A percentile compares a stretch with the other conserved stretches of the same genome.
Evolutionary conservation across 2,113 vertebrate genomes (phyloP).

Genomic region (Nettapus auritus): DNA sequence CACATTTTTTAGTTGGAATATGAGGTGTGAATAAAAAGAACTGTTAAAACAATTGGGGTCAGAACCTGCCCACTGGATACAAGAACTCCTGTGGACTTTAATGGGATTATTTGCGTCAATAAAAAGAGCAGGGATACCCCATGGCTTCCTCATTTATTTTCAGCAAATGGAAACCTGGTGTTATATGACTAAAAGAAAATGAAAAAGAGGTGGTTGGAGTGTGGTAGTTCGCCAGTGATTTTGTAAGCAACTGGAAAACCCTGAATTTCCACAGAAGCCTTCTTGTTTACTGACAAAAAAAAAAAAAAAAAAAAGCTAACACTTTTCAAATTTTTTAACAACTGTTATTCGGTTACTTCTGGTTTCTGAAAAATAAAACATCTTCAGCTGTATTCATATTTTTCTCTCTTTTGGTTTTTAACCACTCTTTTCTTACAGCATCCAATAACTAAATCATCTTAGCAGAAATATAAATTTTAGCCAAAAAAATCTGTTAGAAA

Average conservation of each 20-base stretch:
- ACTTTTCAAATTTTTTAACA: not conserved
- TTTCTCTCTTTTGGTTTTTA: constrained; percentile 11
- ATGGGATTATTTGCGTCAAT: constrained; percentile 12
- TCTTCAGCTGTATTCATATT: not conserved
- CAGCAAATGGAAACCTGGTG: constrained; percentile 65
- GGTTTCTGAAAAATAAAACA: not conserved
- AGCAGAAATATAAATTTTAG: constrained; percentile 39
- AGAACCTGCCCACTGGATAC: constrained; percentile 55
- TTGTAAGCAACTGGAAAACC: not conserved
- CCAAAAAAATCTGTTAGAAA: constrained; percentile 3
- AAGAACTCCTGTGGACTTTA: constrained; percentile 60
- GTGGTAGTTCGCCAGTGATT: not conserved
- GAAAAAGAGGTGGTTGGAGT: constrained; percentile 16
- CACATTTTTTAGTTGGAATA: constrained; percentile 16
- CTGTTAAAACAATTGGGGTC: constrained; percentile 68
- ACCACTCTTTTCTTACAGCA: not conserved
- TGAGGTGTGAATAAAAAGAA: constrained; percentile 61
- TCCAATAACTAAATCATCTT: constrained; percentile 10
- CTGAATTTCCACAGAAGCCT: not conserved
- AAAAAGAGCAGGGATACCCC: constrained; percentile 41
- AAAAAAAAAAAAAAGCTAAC: not conserved
- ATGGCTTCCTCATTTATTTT: constrained; percentile 46
- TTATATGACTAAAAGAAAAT: constrained; percentile 40
- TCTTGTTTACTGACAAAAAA: not conserved
- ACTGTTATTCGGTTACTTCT: not conserved